Conservation (phyloP, 2,888 invertebrate genomes). For the Eurytoma californica region DNA sequence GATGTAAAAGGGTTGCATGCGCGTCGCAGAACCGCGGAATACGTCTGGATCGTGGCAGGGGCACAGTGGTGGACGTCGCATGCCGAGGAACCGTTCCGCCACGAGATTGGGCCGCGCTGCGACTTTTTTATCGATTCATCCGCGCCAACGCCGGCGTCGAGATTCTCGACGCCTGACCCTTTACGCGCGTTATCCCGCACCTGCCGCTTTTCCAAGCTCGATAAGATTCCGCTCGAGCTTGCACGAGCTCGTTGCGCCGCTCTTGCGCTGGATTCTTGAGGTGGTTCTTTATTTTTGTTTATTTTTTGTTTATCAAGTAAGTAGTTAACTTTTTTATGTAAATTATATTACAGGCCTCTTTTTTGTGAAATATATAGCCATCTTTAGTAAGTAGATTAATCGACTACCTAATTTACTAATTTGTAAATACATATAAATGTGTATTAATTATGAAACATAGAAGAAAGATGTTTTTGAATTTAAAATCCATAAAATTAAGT, state of each 20-base stretch:
- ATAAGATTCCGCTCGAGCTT: slow-evolving; percentile 32
- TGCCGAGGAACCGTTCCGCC: slow-evolving; percentile 47
- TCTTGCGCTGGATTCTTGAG: neutral
- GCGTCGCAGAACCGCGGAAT: neutral
- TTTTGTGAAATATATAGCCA: too few species aligned
- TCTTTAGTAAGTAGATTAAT: too few species aligned
- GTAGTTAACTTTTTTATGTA: neutral
- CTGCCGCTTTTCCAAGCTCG: neutral
- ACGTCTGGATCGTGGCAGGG: slow-evolving; percentile 40
- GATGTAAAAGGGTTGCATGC: neutral
- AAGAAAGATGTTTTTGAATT: too few species aligned
- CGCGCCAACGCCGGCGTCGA: neutral
- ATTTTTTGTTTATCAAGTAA: neutral
- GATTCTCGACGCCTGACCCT: slow-evolving; percentile 48
- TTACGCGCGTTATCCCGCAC: slow-evolving; percentile 25
- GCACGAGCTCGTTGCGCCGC: neutral
- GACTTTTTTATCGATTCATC: slow-evolving; percentile 47
- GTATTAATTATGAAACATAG: too few species aligned
- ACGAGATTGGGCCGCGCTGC: neutral
- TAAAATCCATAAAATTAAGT: too few species aligned
- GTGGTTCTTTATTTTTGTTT: neutral
- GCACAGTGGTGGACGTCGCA: slow-evolving; percentile 41
- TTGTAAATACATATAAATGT: too few species aligned
- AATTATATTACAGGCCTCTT: too few species aligned
- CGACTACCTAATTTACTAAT: too few species aligned